These are phyloP conservation scores for Myoxocephalus aenaeus DNA, from an alignment of 2,797 vertebrate genomes.

Conservation along the genomic window DNA sequence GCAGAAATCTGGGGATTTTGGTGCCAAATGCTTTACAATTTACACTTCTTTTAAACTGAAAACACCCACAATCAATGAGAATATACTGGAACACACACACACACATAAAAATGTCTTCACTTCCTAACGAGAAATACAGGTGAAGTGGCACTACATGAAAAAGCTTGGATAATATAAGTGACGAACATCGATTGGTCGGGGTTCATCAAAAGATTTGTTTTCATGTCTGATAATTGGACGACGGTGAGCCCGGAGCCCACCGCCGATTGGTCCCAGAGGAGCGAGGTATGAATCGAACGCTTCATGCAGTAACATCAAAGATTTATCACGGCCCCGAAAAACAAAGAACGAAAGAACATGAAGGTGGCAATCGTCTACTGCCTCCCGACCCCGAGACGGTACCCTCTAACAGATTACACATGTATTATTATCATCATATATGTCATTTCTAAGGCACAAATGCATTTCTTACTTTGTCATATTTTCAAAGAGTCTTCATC, in stretches of 20 bases:
- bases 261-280: slow-evolving; percentile 73
- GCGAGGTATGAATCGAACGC: slow-evolving; percentile 42
- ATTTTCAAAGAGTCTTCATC: slow-evolving; percentile 22
- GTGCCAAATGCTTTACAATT: slow-evolving; percentile 31
- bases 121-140: slow-evolving; percentile 28
- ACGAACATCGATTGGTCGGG: slow-evolving; percentile 23
- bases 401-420: slow-evolving; percentile 21
- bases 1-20: slow-evolving; percentile 19
- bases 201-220: slow-evolving; percentile 25
- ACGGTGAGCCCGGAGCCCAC: slow-evolving; percentile 29
- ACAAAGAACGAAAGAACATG: slow-evolving; percentile 12
- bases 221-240: slow-evolving; percentile 3
- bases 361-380: slow-evolving; percentile 3
- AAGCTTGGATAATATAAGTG: slow-evolving; percentile 12
- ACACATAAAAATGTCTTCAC: slow-evolving; percentile 18
- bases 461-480: slow-evolving; percentile 48
- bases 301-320: slow-evolving; percentile 61
- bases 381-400: background rate
- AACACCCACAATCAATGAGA: slow-evolving; percentile 39
- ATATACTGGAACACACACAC: slow-evolving; percentile 40
- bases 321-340: slow-evolving; percentile 32
- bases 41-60: slow-evolving; percentile 31
- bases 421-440: slow-evolving; percentile 18
- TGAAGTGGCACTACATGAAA: slow-evolving; percentile 44
- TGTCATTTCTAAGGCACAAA: slow-evolving; percentile 82